Conservation (phyloP, 2,113 vertebrate species). For the Marmota monax region DNA sequence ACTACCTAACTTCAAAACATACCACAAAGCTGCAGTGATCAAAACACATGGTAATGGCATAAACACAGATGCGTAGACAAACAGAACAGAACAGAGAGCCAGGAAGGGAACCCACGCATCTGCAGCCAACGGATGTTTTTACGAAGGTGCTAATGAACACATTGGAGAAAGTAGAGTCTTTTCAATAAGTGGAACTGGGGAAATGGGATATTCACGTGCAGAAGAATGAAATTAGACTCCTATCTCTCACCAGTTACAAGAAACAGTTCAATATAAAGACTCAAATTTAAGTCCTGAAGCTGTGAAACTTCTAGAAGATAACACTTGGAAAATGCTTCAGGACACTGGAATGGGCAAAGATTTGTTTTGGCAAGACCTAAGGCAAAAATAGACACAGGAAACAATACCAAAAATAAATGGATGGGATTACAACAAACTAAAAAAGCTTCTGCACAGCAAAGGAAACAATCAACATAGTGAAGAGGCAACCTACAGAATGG, state of each 20-base stretch:
- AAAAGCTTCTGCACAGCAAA: background rate
- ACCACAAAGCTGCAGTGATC: background rate
- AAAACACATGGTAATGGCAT: background rate
- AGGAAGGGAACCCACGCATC: background rate
- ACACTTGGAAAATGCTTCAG: background rate
- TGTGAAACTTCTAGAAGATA: background rate
- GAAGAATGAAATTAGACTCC: background rate
- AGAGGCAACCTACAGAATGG: background rate
- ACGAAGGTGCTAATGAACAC: too few relatives aligned
- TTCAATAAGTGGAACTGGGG: background rate
- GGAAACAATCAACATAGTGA: background rate
- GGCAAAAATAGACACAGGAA: background rate
- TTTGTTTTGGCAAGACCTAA: background rate
- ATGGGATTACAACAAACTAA: background rate
- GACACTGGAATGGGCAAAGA: background rate
- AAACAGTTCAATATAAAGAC: background rate
- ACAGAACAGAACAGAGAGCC: background rate
- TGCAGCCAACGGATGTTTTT: background rate
- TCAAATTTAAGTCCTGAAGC: background rate
- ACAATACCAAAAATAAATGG: background rate
- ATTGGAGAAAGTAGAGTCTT: background rate
- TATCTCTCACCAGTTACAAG: background rate
- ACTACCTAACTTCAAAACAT: background rate
- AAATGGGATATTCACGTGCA: background rate
- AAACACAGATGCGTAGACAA: background rate